Evolutionary conservation across 2,888 invertebrate genomes (phyloP).

Genomic region (Ichneumoninae sp.): DNA sequence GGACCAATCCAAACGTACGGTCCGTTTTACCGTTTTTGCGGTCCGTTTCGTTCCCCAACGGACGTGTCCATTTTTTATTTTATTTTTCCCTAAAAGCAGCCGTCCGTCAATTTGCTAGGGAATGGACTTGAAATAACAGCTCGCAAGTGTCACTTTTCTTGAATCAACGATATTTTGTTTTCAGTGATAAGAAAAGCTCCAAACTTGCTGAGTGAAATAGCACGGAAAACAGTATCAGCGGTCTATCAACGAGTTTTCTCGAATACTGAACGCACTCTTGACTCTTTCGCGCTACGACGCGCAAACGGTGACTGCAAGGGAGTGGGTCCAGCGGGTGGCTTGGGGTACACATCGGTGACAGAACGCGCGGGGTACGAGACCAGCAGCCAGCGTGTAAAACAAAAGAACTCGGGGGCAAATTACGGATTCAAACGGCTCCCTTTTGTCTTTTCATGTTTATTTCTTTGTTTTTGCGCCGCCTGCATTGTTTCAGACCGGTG

Average conservation of each 20-base stretch:
- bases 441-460: constrained; percentile 83
- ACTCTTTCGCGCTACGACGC: constrained; percentile 44
- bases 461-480: constrained; percentile 82
- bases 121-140: too few relatives aligned
- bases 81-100: too few relatives aligned
- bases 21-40: too few relatives aligned
- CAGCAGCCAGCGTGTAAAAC: constrained; percentile 74
- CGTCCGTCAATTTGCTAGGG: too few relatives aligned
- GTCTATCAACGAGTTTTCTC: constrained; percentile 24
- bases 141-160: too few relatives aligned
- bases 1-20: too few relatives aligned
- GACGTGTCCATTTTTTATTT: too few relatives aligned
- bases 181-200: too few relatives aligned
- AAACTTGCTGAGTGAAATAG: too few relatives aligned
- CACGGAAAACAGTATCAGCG: background rate
- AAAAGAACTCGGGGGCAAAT: constrained; percentile 82
- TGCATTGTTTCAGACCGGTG: constrained; percentile 79
- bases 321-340: constrained; percentile 62
- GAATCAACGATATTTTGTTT: too few relatives aligned
- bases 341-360: constrained; percentile 62
- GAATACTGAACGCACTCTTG: constrained; percentile 54
- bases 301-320: constrained; percentile 44
- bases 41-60: too few relatives aligned
- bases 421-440: constrained; percentile 83
- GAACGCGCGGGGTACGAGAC: constrained; percentile 60